Conservation (phyloP, 2,888 invertebrate species). For the Caenorhabditis sinica region DNA sequence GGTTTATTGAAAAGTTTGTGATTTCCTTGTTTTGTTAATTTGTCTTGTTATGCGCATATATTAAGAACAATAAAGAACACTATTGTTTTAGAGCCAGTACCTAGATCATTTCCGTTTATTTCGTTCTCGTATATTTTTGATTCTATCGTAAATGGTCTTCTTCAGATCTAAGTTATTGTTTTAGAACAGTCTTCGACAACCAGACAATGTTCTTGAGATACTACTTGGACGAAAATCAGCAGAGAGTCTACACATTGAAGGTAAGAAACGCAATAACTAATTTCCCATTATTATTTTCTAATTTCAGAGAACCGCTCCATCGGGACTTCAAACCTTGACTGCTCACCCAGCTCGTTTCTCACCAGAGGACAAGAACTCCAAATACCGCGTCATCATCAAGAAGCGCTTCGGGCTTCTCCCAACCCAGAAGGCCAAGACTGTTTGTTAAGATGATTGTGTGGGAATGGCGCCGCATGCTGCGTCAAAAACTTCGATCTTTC, state of each 20-base stretch:
- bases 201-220: constrained; percentile 89
- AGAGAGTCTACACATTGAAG: constrained; percentile 92
- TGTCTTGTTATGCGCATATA: constrained; percentile 4
- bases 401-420: constrained; percentile 92
- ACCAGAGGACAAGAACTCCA: constrained; percentile 95
- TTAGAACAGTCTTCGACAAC: constrained; percentile 38
- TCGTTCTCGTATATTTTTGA: neutral
- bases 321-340: constrained; percentile 90
- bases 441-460: constrained; percentile 77
- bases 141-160: neutral
- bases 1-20: constrained; percentile 49
- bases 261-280: constrained; percentile 84
- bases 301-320: constrained; percentile 89
- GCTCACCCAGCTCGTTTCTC: constrained; percentile 97
- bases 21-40: constrained; percentile 47
- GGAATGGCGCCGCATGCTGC: constrained; percentile 76
- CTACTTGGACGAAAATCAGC: constrained; percentile 89
- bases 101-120: constrained; percentile 3
- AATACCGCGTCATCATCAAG: constrained; percentile 92
- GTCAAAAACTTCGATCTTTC: constrained; percentile 75
- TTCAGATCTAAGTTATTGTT: neutral
- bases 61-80: neutral
- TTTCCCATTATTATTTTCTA: too few species aligned
- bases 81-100: neutral
- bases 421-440: constrained; percentile 89